These are phyloP conservation scores for Chrysodeixis includens DNA, from an alignment of 2,888 invertebrate species.

Conservation along the genomic window DNA sequence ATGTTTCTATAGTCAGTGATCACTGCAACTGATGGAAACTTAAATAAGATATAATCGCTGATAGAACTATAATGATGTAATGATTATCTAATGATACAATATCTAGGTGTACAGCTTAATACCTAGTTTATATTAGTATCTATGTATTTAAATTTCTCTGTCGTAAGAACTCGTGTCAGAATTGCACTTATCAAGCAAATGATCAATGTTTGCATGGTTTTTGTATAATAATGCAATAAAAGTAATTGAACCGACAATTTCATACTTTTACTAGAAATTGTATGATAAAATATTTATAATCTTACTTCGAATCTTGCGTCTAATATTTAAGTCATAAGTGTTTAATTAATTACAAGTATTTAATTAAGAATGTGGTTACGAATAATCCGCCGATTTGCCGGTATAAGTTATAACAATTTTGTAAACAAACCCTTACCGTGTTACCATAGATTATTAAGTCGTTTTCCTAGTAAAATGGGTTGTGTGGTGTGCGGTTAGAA, in stretches of 20 bases:
- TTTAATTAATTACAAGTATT: neutral
- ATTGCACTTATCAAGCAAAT: neutral
- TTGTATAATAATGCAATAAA: neutral
- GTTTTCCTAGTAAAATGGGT: too few relatives aligned
- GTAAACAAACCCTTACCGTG: too few relatives aligned
- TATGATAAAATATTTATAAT: neutral
- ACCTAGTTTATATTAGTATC: neutral
- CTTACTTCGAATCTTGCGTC: neutral
- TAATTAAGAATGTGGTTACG: neutral
- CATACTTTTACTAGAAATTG: neutral
- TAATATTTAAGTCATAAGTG: neutral
- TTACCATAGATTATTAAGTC: too few relatives aligned
- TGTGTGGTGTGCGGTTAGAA: too few relatives aligned
- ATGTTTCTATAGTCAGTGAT: too few relatives aligned
- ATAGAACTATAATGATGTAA: neutral
- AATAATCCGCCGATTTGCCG: too few relatives aligned
- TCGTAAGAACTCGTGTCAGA: constrained; percentile 1
- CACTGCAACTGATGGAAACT: too few relatives aligned
- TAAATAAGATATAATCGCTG: too few relatives aligned
- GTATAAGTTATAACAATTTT: too few relatives aligned
- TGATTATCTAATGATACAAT: neutral
- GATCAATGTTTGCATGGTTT: constrained; percentile 3
- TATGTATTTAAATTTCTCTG: constrained; percentile 6
- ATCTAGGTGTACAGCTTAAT: neutral
- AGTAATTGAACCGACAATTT: constrained; percentile 5